These are phyloP conservation scores for Prunella himalayana DNA, from an alignment of 2,113 vertebrate genomes.

Conservation along the genomic window DNA sequence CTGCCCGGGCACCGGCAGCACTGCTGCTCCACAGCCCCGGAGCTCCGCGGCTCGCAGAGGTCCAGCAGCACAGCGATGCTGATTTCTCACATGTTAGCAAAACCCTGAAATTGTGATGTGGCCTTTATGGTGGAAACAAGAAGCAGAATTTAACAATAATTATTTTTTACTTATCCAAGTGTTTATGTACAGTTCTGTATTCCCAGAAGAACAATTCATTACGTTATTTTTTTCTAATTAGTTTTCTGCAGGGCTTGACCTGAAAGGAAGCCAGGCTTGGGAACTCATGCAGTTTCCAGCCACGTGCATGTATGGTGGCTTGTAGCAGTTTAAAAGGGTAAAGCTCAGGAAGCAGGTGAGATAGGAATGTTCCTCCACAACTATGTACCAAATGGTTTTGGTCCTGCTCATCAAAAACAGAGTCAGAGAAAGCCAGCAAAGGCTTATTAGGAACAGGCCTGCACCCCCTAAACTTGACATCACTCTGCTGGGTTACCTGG, in stretches of 20 bases:
- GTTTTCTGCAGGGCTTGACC: background rate
- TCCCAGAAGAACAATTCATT: background rate
- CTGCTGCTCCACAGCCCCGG: fast-evolving
- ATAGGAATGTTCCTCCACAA: background rate
- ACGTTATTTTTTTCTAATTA: fast-evolving
- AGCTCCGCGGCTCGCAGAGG: fast-evolving
- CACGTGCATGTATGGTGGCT: fast-evolving
- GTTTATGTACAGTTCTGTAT: background rate
- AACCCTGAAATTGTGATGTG: fast-evolving
- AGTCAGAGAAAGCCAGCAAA: background rate
- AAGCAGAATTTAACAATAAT: background rate
- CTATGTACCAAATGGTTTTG: background rate
- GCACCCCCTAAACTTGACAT: background rate
- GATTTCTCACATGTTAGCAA: fast-evolving
- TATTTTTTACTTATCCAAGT: background rate
- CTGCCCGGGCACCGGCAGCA: fast-evolving
- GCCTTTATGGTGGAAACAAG: background rate
- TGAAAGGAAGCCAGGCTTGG: background rate
- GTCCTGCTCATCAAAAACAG: fast-evolving
- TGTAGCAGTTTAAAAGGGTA: background rate
- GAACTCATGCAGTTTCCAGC: background rate
- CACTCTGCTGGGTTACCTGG: background rate
- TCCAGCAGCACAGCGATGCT: fast-evolving
- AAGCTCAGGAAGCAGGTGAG: background rate
- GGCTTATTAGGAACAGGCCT: background rate